Evolutionary conservation across 2,113 vertebrate genomes (phyloP), one percentile per base, ranked within the genome.

Genomic region (Crotalus horridus): DNA sequence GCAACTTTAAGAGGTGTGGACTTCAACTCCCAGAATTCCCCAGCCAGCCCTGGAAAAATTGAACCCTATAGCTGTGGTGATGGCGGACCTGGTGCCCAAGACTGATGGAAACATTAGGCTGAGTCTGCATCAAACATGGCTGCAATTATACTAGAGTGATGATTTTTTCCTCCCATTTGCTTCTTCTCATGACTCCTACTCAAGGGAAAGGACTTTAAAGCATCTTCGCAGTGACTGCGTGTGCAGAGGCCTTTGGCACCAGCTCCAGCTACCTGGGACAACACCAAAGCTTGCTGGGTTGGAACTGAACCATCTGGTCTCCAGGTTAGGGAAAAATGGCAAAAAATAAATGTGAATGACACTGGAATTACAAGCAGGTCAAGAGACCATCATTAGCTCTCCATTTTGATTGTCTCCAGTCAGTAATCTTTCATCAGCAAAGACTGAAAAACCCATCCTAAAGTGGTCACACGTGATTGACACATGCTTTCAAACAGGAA

Each of bases 401-500:
- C 74, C n/a, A 7, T 17, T 33, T 33, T 6, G 64, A 33, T 74
- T 2, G 64, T 33, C n/a, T 33, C 64, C 17, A 13, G 33, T 39
- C 69, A 81, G 33, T 21, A 81, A 9, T 81, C 33, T 43, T 43
- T 9, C 74, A 8, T 9, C 74, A 43, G 74, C 74, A 4, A 81
- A 43, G 74, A 3, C 33, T 9, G 74, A 81, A 33, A 81, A 43
- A 21, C 33, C 33, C 74, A 8, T 21, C 33, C 17, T 20, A 21
- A 17, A 33, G 39, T 39, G 33, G 33, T 21, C 15, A 81, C 74
- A 0, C 9, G 17, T 21, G 74, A 21, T 4, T 1, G 6, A 21
- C 17, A 1, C 15, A 21, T 87, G 4, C 87, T 95, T 54, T 0
- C 17, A 95, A 91, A 91, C 88, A 93, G 90, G 97, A 97, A 89